Evolutionary conservation across 2,797 vertebrate genomes (phyloP).

Genomic region (Thunnus albacares): DNA sequence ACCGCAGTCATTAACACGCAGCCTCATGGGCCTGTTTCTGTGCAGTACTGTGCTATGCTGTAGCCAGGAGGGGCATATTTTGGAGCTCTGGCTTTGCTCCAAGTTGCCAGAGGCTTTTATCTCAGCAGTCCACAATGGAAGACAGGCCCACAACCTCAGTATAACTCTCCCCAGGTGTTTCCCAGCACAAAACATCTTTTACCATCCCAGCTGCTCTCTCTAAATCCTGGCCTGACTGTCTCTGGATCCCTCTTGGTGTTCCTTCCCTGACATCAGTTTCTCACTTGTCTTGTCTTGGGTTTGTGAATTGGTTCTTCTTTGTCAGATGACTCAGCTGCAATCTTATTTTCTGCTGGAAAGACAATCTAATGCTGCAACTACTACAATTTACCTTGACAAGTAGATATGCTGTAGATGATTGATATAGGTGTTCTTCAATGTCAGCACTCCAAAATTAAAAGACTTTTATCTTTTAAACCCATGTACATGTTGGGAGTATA

Average conservation of each 20-base stretch:
- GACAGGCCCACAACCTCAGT: constrained; percentile 57
- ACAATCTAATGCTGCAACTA: neutral
- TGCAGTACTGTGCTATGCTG: constrained; percentile 16
- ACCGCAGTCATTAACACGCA: constrained; percentile 48
- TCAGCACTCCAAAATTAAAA: neutral
- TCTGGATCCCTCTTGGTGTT: constrained; percentile 36
- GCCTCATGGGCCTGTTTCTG: constrained; percentile 41
- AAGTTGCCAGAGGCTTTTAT: constrained; percentile 72
- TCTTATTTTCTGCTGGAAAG: constrained; percentile 17
- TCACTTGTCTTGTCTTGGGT: neutral
- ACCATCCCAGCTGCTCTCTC: constrained; percentile 70
- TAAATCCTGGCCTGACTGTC: constrained; percentile 66
- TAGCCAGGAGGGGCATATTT: constrained; percentile 54
- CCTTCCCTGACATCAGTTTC: constrained; percentile 38
- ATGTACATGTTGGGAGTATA: neutral
- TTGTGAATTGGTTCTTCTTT: constrained; percentile 19
- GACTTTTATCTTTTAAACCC: too few relatives aligned
- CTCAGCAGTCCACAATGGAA: constrained; percentile 66
- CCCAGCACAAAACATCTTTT: constrained; percentile 73
- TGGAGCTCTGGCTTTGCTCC: constrained; percentile 65
- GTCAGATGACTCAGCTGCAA: constrained; percentile 9
- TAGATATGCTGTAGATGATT: neutral
- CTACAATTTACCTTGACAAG: neutral
- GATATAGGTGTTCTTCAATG: neutral
- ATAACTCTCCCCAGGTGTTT: constrained; percentile 79